Evolutionary conservation across 2,797 vertebrate species (phyloP), one percentile per base, ranked within the genome.

Genomic region (Babyrousa celebensis): DNA sequence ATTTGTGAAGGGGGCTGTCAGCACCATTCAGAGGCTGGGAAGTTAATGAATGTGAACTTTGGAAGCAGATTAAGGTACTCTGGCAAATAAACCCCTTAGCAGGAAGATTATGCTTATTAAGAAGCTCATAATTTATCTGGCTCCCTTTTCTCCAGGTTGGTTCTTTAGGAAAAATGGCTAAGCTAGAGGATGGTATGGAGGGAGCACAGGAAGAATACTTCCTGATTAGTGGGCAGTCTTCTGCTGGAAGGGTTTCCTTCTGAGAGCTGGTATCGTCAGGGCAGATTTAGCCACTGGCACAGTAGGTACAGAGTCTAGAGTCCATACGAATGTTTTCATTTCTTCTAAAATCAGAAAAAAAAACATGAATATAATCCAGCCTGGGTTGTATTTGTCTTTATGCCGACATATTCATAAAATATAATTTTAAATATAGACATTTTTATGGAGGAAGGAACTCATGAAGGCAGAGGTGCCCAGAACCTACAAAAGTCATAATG

Each of bases 11-110:
- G 78, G 62, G 70, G 54, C 94, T 94, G 70, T 63, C 48, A 74
- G 0, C 3, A 29, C 17, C 7, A 25, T 15, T 10, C 74, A 62
- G 89, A 25, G 4, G 58, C 23, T 20, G 54, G 5, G 18, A 6
- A 83, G 72, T 80, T 80, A 83, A 40, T 67, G 94, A 70, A 29
- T n/a, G 3, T 29, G 79, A 95, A 85, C 16, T 40, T 85, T 12
- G 4, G 78, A 85, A 83, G 52, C 15, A 27, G 94, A 71, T 79
- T 90, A 97, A 94, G 52, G 71, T n/a, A 0, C 78, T 65, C 52
- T 87, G 93, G 78, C 79, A 82, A 3, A 78, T 85, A 91, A 91
- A 1, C 0, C 78, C 80, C 75, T 15, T 52, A 82, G 92, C 29
- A 5, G 82, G 29, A 80, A 94, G 12, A 15, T 67, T 87, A 78